Evolutionary conservation across 2,888 invertebrate genomes (phyloP), one percentile per base, ranked within the genome.

Genomic region (Acanthosepion lycidas): DNA sequence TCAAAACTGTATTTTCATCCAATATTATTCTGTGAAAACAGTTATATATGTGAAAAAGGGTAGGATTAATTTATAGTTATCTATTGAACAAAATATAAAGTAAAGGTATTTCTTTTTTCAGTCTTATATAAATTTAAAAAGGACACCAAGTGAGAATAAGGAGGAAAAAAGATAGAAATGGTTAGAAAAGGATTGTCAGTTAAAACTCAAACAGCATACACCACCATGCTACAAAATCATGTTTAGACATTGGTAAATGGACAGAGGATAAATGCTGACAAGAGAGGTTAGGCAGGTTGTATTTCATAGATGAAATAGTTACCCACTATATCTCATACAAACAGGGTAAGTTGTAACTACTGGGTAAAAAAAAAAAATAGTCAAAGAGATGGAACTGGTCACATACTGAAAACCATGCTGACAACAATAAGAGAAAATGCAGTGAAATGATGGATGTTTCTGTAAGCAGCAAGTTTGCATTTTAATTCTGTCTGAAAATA

Each of bases 161-260:
- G 1, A 12, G n/a, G 2, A 42, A 9, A 8, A n/a, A 15, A 78
- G n/a, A 78, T 0, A 78, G 28, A 28, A 28, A 28, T n/a, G n/a
- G n/a, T 9, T 18, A 23, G 12, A 15, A 78, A 64, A 28, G 28
- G 64, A 12, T n/a, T 8, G 9, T n/a, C 0, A 33, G n/a, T 78
- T 15, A n/a, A n/a, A 78, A 78, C 42, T 78, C n/a, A 78, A 78
- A 78, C 15, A 33, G 78, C n/a, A 78, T n/a, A 78, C 78, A 78
- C 78, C 78, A 78, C 78, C 78, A 78, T 78, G 78, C 78, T n/a
- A 78, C 78, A 78, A 78, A n/a, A 78, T 78, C 78, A n/a, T 78
- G 15, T n/a, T 78, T 15, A 33, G n/a, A 78, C 78, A 78, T 78
- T n/a, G 5, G 78, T n/a, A 78, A 15, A 59, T 78, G n/a, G 78